Evolutionary conservation across 1,140 invertebrate genomes (phyloP).

Genomic region (Penaeus vannamei): DNA sequence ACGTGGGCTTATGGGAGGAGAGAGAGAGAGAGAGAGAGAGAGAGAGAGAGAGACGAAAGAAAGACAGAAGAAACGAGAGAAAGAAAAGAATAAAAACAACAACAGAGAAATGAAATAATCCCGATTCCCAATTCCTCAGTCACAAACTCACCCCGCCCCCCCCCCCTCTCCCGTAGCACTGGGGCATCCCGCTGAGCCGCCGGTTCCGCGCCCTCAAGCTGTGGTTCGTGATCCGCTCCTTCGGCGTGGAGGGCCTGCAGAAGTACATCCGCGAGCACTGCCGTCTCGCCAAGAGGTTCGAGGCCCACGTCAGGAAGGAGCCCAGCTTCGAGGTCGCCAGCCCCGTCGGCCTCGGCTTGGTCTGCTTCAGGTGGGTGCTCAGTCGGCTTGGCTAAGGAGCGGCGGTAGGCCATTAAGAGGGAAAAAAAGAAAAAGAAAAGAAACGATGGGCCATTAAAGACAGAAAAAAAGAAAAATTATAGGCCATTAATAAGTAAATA

Average conservation of each 20-base stretch:
- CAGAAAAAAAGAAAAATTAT: no score
- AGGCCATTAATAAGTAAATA: not conserved
- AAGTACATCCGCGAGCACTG: slow-evolving; percentile 94
- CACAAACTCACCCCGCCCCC: not conserved
- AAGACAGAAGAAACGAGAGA: no score
- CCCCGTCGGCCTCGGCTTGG: slow-evolving; percentile 90
- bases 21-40: no score
- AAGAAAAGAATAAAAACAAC: no score
- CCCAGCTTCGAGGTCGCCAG: slow-evolving; percentile 91
- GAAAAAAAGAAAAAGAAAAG: not conserved
- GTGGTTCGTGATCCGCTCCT: slow-evolving; percentile 96
- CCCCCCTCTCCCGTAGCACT: slow-evolving; percentile 79
- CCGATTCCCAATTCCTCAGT: no score
- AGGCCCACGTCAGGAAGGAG: slow-evolving; percentile 86
- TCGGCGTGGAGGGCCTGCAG: slow-evolving; percentile 94
- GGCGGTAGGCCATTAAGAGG: not conserved
- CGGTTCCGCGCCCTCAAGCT: slow-evolving; percentile 94
- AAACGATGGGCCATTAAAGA: not conserved
- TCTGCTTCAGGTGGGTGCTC: slow-evolving; percentile 86
- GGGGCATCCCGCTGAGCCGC: slow-evolving; percentile 96
- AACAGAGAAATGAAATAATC: no score
- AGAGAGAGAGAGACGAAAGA: no score
- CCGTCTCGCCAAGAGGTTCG: slow-evolving; percentile 93
- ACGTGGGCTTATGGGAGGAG: no score
- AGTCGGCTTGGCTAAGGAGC: not conserved